Conservation (phyloP, 2,888 invertebrate genomes). For the Parascotia fuliginaria region DNA sequence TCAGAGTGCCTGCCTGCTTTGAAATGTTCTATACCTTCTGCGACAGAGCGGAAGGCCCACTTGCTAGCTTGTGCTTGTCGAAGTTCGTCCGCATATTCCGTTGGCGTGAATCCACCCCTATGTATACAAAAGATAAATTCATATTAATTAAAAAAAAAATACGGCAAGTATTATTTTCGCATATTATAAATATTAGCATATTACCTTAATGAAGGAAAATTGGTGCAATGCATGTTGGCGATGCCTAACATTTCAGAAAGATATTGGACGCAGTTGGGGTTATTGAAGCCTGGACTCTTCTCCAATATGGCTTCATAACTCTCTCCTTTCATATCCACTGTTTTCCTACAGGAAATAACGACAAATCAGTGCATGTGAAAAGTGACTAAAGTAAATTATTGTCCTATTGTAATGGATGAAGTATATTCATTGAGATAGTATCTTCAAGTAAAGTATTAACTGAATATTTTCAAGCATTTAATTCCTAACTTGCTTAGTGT, state of each 20-base stretch:
- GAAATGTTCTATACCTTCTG: conserved; percentile 98
- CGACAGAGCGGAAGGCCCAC: conserved; percentile 97
- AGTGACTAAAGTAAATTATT: conserved; percentile 46
- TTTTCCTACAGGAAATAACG: conserved; percentile 86
- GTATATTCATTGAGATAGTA: conserved; percentile 55
- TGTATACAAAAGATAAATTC: too few species aligned
- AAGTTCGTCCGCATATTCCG: conserved; percentile 93
- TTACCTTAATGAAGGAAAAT: conserved; percentile 90
- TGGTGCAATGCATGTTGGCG: conserved; percentile 88
- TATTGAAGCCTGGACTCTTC: conserved; percentile 94
- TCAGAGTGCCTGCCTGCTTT: conserved; percentile 97
- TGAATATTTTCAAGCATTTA: conserved; percentile 57
- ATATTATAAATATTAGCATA: too few species aligned
- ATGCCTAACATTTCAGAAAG: conserved; percentile 91
- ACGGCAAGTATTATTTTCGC: too few species aligned
- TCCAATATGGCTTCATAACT: conserved; percentile 93
- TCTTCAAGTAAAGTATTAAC: conserved; percentile 59
- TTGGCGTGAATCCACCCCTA: conserved; percentile 91
- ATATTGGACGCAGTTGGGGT: conserved; percentile 94
- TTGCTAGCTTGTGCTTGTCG: conserved; percentile 96
- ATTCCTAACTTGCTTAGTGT: conserved; percentile 66
- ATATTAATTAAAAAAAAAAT: too few species aligned
- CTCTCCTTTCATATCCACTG: conserved; percentile 92
- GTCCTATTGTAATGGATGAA: conserved; percentile 56
- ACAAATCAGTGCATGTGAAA: conserved; percentile 45